These are phyloP conservation scores for Chelonus insularis DNA, from an alignment of 1,140 invertebrate species.

Conservation along the genomic window DNA sequence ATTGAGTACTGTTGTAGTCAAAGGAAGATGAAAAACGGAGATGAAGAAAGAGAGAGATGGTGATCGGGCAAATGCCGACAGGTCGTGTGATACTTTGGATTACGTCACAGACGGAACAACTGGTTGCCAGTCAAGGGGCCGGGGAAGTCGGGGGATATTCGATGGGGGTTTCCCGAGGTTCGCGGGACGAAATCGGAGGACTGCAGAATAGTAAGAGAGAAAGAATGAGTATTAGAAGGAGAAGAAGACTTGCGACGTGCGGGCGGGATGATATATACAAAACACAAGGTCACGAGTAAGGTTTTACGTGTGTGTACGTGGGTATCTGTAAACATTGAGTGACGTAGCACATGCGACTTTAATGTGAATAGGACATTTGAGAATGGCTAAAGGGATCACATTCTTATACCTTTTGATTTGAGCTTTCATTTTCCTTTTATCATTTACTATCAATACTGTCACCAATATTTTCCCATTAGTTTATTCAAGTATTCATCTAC, in stretches of 20 bases:
- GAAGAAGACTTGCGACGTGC: background rate
- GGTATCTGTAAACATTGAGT: slow-evolving; percentile 52
- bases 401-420: background rate
- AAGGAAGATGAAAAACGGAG: slow-evolving; percentile 9
- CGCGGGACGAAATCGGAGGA: slow-evolving; percentile 32
- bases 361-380: background rate
- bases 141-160: slow-evolving; percentile 12
- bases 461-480: no score
- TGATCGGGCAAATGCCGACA: slow-evolving; percentile 36
- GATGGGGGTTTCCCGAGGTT: slow-evolving; percentile 28
- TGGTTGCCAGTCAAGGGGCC: slow-evolving; percentile 42
- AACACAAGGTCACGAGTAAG: slow-evolving; percentile 56
- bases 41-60: slow-evolving; percentile 11
- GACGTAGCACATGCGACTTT: slow-evolving; percentile 45
- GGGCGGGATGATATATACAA: slow-evolving; percentile 50
- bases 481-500: no score
- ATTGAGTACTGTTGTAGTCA: no score
- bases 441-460: no score
- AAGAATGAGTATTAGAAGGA: slow-evolving; percentile 22
- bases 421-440: no score
- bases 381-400: background rate
- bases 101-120: slow-evolving; percentile 55
- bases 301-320: slow-evolving; percentile 30
- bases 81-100: slow-evolving; percentile 49
- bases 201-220: slow-evolving; percentile 21